Conservation (phyloP, 2,113 vertebrate species). For the Delphinapterus leucas region DNA sequence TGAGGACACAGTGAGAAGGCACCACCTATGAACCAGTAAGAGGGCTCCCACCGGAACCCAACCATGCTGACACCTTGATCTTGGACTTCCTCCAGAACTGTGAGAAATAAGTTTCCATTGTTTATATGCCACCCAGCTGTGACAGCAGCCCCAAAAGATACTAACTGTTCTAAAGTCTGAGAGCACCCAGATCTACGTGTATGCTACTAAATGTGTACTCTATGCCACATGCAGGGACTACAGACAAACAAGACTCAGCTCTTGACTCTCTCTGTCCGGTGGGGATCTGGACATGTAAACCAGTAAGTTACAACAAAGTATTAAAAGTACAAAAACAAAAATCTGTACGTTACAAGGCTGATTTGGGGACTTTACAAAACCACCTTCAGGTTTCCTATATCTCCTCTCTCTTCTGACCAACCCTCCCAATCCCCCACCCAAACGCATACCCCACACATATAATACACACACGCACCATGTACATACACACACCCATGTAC, state of each 20-base stretch:
- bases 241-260: background rate
- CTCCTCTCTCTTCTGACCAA: background rate
- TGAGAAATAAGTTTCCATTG: background rate
- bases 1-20: fast-evolving
- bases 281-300: background rate
- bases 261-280: background rate
- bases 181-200: background rate
- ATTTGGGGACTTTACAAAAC: background rate
- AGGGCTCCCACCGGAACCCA: background rate
- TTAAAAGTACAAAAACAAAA: background rate
- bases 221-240: background rate
- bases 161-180: background rate
- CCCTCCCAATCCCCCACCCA: background rate
- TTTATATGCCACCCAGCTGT: background rate
- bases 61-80: background rate
- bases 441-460: background rate
- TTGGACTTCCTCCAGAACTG: background rate
- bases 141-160: background rate
- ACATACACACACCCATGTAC: no score
- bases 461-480: background rate
- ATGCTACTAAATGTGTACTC: background rate
- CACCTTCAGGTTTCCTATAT: background rate
- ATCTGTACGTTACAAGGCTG: background rate
- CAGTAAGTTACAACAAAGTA: background rate
- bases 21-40: background rate